A percentile compares a stretch with the other conserved stretches of the same genome.
These are phyloP conservation scores for Drosophila gaucha DNA, from an alignment of 2,888 invertebrate species.

Conservation along the genomic window DNA sequence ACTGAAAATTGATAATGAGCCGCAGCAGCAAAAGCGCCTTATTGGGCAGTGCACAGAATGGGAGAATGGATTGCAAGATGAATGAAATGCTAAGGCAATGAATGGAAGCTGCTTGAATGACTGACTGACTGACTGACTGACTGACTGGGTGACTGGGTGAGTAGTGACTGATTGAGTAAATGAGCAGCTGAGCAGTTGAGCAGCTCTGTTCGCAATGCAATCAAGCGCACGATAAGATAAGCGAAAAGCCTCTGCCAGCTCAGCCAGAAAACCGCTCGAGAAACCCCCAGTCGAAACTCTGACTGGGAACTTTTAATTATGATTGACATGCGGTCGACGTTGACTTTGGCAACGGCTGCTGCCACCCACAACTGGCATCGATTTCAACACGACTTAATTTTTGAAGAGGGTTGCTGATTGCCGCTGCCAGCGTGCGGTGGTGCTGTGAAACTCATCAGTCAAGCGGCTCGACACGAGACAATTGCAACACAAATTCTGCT, in stretches of 20 bases:
- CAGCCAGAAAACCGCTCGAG: constrained; percentile 25
- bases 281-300: not conserved
- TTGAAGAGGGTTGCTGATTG: constrained; percentile 76
- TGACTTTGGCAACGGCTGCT: constrained; percentile 23
- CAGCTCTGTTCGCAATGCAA: constrained; percentile 46
- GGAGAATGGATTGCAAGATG: constrained; percentile 29
- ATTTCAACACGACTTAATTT: constrained; percentile 78
- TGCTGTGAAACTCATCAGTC: constrained; percentile 72
- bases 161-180: constrained; percentile 29
- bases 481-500: constrained; percentile 62
- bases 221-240: constrained; percentile 75
- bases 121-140: constrained; percentile 16
- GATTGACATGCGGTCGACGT: constrained; percentile 74
- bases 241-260: constrained; percentile 29
- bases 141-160: too few species aligned
- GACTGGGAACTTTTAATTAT: constrained; percentile 70
- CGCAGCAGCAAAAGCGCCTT: constrained; percentile 49
- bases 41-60: constrained; percentile 53
- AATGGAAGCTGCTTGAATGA: constrained; percentile 23
- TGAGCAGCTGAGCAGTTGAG: constrained; percentile 34
- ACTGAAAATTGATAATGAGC: constrained; percentile 76
- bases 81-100: constrained; percentile 38
- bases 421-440: constrained; percentile 56
- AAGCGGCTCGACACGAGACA: constrained; percentile 54
- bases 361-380: constrained; percentile 68